Percentiles rank a stretch among this genome's conserved stretches.
Conservation (phyloP, 2,797 vertebrate genomes). For the Alfaro cultratus region DNA sequence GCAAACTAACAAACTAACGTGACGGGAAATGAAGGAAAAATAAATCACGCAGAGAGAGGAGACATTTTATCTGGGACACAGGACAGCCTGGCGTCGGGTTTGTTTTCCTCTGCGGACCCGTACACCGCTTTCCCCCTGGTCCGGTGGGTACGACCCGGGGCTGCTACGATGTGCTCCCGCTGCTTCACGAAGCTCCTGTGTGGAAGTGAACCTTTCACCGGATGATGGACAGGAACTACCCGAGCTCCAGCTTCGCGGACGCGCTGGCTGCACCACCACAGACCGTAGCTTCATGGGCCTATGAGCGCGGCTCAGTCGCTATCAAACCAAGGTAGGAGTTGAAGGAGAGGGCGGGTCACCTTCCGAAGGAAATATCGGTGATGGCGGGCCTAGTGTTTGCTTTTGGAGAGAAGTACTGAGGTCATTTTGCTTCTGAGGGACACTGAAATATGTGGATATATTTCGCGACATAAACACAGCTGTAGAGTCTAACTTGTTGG, state of each 20-base stretch:
- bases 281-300: slow-evolving; percentile 87
- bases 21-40: slow-evolving; percentile 63
- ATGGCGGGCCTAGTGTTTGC: slow-evolving; percentile 81
- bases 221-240: slow-evolving; percentile 96
- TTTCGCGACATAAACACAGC: slow-evolving; percentile 20
- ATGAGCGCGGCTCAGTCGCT: slow-evolving; percentile 83
- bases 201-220: slow-evolving; percentile 80
- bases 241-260: slow-evolving; percentile 90
- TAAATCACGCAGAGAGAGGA: slow-evolving; percentile 40
- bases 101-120: slow-evolving; percentile 8
- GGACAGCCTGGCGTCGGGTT: slow-evolving; percentile 33
- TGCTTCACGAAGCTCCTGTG: slow-evolving; percentile 76
- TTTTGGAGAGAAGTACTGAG: background rate
- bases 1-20: slow-evolving; percentile 28
- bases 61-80: slow-evolving; percentile 38
- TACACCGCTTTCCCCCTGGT: slow-evolving; percentile 51
- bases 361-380: slow-evolving; percentile 84
- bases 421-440: slow-evolving; percentile 17
- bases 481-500: slow-evolving; percentile 29
- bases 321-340: slow-evolving; percentile 91
- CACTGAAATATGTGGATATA: background rate
- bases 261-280: slow-evolving; percentile 87
- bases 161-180: slow-evolving; percentile 77
- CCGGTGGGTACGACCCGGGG: slow-evolving; percentile 42
- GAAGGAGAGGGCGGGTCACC: slow-evolving; percentile 75